phyloP scores from a whole-genome alignment of 2,888 invertebrate genomes.

The Folsomia candida region DNA sequence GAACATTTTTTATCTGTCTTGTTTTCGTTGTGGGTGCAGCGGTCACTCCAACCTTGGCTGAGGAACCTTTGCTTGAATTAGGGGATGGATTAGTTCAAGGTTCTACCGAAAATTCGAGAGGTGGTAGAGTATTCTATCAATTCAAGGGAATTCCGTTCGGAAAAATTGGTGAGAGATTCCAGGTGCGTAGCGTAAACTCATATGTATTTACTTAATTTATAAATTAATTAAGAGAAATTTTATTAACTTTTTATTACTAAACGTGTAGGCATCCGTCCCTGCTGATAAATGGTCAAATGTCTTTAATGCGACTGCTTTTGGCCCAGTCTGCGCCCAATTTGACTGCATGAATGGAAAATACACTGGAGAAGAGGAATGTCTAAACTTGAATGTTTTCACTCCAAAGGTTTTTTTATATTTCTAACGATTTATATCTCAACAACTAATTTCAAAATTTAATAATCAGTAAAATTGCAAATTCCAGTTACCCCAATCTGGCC shows the following conservation, averaged over 20 bases:
- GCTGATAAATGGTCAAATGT: constrained; percentile 41
- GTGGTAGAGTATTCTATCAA: not conserved
- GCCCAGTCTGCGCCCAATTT: constrained; percentile 31
- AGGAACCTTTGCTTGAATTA: no score
- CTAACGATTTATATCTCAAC: not conserved
- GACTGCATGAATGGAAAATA: constrained; percentile 10
- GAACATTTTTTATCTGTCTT: no score
- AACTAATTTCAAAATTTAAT: not conserved
- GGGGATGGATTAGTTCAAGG: no score
- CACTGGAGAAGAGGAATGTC: constrained; percentile 40
- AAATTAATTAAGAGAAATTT: not conserved
- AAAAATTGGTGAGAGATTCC: constrained; percentile 3
- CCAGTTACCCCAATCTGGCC: constrained; percentile 31
- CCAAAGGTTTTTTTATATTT: constrained; percentile 25
- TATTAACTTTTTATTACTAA: not conserved
- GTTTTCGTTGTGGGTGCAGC: no score
- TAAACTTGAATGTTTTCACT: constrained; percentile 40
- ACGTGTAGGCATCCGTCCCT: constrained; percentile 27
- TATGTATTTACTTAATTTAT: not conserved
- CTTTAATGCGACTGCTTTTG: constrained; percentile 30
- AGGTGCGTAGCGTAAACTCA: no score
- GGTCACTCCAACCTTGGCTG: no score
- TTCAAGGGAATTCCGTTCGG: not conserved
- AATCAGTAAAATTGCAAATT: not conserved
- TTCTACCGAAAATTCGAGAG: not conserved